Evolutionary conservation across 1,140 invertebrate species (phyloP), one percentile per base, ranked within the genome.

Genomic region (Papilio helenus): DNA sequence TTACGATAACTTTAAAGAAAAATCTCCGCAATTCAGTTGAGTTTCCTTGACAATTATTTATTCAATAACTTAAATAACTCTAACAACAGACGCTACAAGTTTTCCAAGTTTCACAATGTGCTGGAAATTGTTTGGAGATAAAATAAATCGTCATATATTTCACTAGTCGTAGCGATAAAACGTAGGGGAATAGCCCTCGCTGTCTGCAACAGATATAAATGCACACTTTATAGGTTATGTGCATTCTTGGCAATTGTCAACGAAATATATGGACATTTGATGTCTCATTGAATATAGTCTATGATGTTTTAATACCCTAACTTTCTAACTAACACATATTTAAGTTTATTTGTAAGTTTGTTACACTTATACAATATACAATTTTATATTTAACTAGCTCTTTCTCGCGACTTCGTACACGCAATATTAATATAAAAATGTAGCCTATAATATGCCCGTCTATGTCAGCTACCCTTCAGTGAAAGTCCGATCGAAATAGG

Each of bases 181-280:
- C 44, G 72, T 26, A 49, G 44, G 3, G 44, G 39, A 51, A 74
- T 51, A 26, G 44, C 44, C 20, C 12, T 46, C 12, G 10, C 72
- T 46, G 72, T 74, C 72, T 44, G 14, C 23, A 74, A n/a, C 72
- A 74, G 72, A 74, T 18, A 74, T 23, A 74, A 74, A 44, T 49
- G n/a, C 39, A 14, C 39, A 3, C 3, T 74, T 74, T 74, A 74
- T 74, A 8, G 49, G 72, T 68, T 23, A 49, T 74, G 16, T 74
- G 44, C 5, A 16, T 12, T 49, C 20, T 74, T 49, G 29, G 61
- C 61, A 49, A 74, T 49, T 74, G 39, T 72, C 39, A 20, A 44
- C 72, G 4, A 73, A 42, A 49, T 42, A 16, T 46, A 73, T 42
- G 42, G 72, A 46, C 26, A 72, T 72, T 42, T 72, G n/a, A 42